Evolutionary conservation across 2,888 invertebrate species (phyloP).

Genomic region (Epistrophe grossulariae): DNA sequence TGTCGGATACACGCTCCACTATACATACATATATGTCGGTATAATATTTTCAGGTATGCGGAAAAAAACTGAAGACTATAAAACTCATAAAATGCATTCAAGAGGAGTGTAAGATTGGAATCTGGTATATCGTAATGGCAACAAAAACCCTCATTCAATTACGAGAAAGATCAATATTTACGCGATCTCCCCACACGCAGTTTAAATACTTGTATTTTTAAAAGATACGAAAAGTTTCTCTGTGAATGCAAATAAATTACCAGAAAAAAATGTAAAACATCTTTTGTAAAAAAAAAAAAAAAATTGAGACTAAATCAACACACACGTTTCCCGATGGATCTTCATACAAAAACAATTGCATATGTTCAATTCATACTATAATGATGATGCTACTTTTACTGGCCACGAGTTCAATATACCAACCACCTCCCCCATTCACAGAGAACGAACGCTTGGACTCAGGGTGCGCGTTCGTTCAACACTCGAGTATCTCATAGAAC

Average conservation of each 20-base stretch:
- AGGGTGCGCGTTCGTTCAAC: conserved; percentile 22
- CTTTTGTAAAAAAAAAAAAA: conserved; percentile 6
- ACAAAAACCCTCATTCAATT: conserved; percentile 59
- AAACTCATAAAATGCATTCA: conserved; percentile 27
- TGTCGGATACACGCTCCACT: neutral
- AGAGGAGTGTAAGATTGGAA: neutral
- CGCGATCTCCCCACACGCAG: conserved; percentile 13
- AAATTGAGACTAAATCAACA: conserved; percentile 63
- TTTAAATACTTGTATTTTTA: neutral
- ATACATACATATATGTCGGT: neutral
- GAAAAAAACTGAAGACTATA: conserved; percentile 4
- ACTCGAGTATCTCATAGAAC: conserved; percentile 49
- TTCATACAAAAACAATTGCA: conserved; percentile 2
- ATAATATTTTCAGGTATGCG: conserved; percentile 51
- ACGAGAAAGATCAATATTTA: conserved; percentile 69
- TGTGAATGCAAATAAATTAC: conserved; percentile 65
- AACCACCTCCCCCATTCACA: conserved; percentile 66
- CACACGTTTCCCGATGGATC: neutral
- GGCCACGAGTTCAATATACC: conserved; percentile 67
- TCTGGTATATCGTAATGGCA: neutral
- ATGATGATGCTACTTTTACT: conserved; percentile 22
- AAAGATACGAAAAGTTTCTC: conserved; percentile 37
- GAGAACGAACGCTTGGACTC: conserved; percentile 26
- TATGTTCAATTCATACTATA: neutral
- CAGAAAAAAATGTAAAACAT: conserved; percentile 50